A percentile compares a stretch with the other conserved stretches of the same genome.
phyloP scores from a whole-genome alignment of 2,797 vertebrate species.

The Acestrorhynchus altus region DNA sequence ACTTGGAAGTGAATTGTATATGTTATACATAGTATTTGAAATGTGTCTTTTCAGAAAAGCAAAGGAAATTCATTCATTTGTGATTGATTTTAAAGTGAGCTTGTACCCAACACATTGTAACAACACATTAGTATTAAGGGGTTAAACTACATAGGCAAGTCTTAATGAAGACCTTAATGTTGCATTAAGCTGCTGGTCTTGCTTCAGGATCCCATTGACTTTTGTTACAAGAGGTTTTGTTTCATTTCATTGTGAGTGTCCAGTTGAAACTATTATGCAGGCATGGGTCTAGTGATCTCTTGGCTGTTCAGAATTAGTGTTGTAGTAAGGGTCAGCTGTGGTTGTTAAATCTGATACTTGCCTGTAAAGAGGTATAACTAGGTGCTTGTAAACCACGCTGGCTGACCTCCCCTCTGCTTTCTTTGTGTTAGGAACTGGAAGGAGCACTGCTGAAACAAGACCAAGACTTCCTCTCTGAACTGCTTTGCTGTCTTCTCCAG shows the following conservation, averaged over 20 bases:
- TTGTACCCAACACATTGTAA: too few relatives aligned
- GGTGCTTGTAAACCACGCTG: conserved; percentile 28
- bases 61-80: too few relatives aligned
- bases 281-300: background rate
- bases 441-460: conserved; percentile 92
- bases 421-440: conserved; percentile 88
- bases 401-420: conserved; percentile 42
- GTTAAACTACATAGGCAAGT: too few relatives aligned
- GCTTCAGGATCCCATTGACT: conserved; percentile 4
- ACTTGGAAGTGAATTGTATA: too few relatives aligned
- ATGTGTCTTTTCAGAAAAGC: too few relatives aligned
- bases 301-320: conserved; percentile 15
- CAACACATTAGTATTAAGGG: too few relatives aligned
- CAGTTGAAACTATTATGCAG: too few relatives aligned
- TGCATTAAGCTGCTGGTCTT: background rate
- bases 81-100: too few relatives aligned
- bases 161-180: too few relatives aligned
- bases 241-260: conserved; percentile 13
- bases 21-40: too few relatives aligned
- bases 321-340: conserved; percentile 16
- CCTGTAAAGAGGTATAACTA: conserved; percentile 14
- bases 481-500: conserved; percentile 93
- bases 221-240: background rate
- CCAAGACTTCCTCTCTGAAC: conserved; percentile 90
- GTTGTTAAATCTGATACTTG: conserved; percentile 35